Evolutionary conservation across 2,888 invertebrate genomes (phyloP), one percentile per base, ranked within the genome.

Genomic region (Flexamia atlantica): DNA sequence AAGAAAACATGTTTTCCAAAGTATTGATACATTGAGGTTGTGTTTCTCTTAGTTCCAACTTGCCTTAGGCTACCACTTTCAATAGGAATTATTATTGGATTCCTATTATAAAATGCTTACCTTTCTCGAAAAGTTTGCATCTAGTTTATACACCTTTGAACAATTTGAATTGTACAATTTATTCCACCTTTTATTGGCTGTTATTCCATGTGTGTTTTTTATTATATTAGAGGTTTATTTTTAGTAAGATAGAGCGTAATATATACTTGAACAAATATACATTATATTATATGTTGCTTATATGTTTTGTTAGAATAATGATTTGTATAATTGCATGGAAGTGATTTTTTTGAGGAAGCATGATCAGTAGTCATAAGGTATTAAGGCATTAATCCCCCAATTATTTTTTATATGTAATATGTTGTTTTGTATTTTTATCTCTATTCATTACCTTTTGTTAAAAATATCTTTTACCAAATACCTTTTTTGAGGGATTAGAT

Each of bases 201-300:
- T 64, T 28, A 64, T 28, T 64, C 7, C 14, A 14, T 64, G 14
- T 28, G n/a, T 64, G 14, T 53, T 53, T 53, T 53, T 9, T 46
- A 9, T 53, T 53, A 7, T 53, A 10, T 64, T 64, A 64, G 25
- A 64, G 28, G 25, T 64, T 64, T 64, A 64, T 64, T 64, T 64
- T 20, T 28, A 64, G 28, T 64, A 30, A 64, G 28, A 64, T 25
- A 28, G 9, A 1, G 17, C 64, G 14, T 64, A 64, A 64, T 64
- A 64, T 64, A 64, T 64, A 20, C 64, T 28, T 57, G 12, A 46
- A 12, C 17, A 57, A 50, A 57, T 57, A 20, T 20, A 57, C 3
- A 57, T 57, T 23, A 57, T 57, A 57, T 57, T 23, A 23, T 20
- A 23, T 20, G 64, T 64, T 64, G 64, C 1, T 64, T n/a, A n/a